Percentiles rank a stretch among this genome's conserved stretches.
Conservation (phyloP, 2,888 invertebrate species). For the Slavum lentiscoides region DNA sequence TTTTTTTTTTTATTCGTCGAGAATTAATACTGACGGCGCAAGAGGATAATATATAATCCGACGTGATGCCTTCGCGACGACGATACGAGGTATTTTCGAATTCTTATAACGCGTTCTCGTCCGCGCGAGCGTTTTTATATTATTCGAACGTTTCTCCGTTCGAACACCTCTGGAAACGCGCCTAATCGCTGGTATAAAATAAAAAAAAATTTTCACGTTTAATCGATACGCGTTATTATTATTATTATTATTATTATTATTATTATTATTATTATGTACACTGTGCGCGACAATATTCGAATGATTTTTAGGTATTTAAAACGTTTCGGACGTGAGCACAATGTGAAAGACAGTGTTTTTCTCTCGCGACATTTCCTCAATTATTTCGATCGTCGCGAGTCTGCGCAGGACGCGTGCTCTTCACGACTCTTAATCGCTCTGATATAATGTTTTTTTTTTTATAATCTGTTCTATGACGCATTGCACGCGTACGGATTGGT, state of each 20-base stretch:
- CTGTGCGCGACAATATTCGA: slow-evolving; percentile 1
- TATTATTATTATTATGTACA: background rate
- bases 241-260: background rate
- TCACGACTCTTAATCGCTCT: background rate
- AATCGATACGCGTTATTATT: slow-evolving; percentile 25
- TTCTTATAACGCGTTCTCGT: slow-evolving; percentile 20
- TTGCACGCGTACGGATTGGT: background rate
- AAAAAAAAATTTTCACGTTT: slow-evolving; percentile 13
- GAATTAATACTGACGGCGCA: too few relatives aligned
- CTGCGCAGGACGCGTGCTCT: too few relatives aligned
- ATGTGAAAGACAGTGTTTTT: too few relatives aligned
- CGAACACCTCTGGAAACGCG: background rate
- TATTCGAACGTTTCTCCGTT: background rate
- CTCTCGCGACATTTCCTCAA: too few relatives aligned
- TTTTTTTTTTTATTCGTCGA: too few relatives aligned
- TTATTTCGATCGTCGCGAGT: too few relatives aligned
- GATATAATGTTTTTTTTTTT: background rate
- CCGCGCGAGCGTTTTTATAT: slow-evolving; percentile 6
- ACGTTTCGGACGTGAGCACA: background rate
- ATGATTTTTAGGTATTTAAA: slow-evolving; percentile 20
- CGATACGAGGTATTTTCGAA: slow-evolving; percentile 16
- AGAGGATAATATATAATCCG: background rate
- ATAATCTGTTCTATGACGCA: background rate
- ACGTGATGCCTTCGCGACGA: slow-evolving; percentile 4
- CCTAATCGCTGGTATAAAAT: background rate